A percentile compares a stretch with the other conserved stretches of the same genome.
phyloP scores from a whole-genome alignment of 1,140 invertebrate genomes.

The Cotesia chilonis region DNA sequence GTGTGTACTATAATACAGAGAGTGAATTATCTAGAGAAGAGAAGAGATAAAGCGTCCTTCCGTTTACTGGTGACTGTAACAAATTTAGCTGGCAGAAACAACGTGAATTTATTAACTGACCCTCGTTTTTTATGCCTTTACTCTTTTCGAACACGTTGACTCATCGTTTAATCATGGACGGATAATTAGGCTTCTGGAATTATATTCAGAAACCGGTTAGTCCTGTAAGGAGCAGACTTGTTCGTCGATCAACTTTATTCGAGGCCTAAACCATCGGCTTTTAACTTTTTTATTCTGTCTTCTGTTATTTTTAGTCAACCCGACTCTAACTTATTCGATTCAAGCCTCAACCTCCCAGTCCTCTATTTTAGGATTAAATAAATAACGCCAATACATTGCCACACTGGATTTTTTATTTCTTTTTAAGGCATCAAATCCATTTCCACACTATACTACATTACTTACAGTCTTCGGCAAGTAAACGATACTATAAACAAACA shows the following conservation, averaged over 20 bases:
- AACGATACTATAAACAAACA: neutral
- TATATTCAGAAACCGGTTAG: slow-evolving; percentile 41
- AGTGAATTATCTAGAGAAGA: neutral
- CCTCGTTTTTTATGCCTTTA: slow-evolving; percentile 25
- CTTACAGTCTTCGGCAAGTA: too few species aligned
- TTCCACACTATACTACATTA: too few species aligned
- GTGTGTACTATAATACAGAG: neutral
- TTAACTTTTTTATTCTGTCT: slow-evolving; percentile 34
- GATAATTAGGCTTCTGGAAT: slow-evolving; percentile 47
- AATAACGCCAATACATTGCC: neutral
- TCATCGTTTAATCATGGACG: slow-evolving; percentile 42
- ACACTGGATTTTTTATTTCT: neutral
- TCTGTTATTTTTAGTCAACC: slow-evolving; percentile 1
- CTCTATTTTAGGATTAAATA: neutral
- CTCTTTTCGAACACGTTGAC: slow-evolving; percentile 26
- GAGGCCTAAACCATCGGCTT: neutral
- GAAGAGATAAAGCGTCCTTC: slow-evolving; percentile 24
- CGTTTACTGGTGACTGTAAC: neutral
- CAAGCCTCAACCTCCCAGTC: neutral
- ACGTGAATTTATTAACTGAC: slow-evolving; percentile 28
- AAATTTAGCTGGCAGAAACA: slow-evolving; percentile 24
- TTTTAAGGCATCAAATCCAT: too few species aligned
- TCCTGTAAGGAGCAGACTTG: slow-evolving; percentile 23
- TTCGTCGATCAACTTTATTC: slow-evolving; percentile 22
- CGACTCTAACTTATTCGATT: too few species aligned